Base-by-base conservation (phyloP, 92 coral and sea anemone species). In the Phenganax marumi region DNA sequence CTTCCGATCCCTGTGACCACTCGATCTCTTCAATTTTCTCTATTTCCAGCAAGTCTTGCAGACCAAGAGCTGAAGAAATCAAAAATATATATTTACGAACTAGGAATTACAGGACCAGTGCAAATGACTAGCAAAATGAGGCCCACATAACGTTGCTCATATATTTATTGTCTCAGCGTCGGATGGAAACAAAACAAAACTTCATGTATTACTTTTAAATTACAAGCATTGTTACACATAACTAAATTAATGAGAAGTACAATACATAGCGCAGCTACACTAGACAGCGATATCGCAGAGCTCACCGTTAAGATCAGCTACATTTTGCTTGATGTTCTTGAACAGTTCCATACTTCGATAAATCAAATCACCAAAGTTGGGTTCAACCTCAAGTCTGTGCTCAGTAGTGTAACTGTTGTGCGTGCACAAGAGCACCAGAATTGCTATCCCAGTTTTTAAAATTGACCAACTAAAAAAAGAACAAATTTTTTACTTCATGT, bases 41-140 rank as follows among this genome's bases (percentile, higher is more conserved):
- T 64, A 92, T 75, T 52, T 95, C 98, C 80, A 91, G 84, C 14
- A 95, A 89, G 60, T 95, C 98, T 84, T 93, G 97, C 68, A 93
- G 76, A 26, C 91, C 92, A 63, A 95, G 73, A 6, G 85, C 98
- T 95, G 46, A 4, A 8, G 14, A 73, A 80, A 39, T 25, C 19
- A 80, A 52, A 10, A 72, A 53, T n/a, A 52, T 13, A 49, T 49
- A 1, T 5, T 33, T 33, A 82, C 61, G 12, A 11, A 52, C 53
- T 23, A 14, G 25, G 1, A 26, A 68, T 23, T n/a, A 8, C 33
- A 70, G 61, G 57, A 46, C 1, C 8, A 48, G 47, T 18, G 26
- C 11, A 54, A 14, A 58, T 33, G 5, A 33, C 43, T 33, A 33
- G 43, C 43, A 33, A 33, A 2, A 33, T 33, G 43, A 33, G 43